Conservation (phyloP, 2,797 vertebrate species). For the Thunnus albacares region DNA sequence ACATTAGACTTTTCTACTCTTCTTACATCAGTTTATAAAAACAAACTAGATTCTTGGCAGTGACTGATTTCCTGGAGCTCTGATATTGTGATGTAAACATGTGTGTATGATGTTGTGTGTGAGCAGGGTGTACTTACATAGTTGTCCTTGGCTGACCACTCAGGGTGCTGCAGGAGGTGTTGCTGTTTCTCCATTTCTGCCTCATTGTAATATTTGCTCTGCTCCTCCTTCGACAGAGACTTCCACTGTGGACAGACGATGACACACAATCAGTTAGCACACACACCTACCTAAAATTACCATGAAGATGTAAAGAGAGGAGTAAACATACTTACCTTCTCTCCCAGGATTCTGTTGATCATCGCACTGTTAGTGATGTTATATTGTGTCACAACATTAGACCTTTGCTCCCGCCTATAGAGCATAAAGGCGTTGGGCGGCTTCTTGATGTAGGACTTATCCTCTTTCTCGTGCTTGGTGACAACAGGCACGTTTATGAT, state of each 20-base stretch:
- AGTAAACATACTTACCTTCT: too few relatives aligned
- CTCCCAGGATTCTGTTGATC: too few relatives aligned
- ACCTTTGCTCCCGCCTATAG: too few relatives aligned
- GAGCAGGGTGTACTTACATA: slow-evolving; percentile 1
- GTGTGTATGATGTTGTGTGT: too few relatives aligned
- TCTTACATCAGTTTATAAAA: too few relatives aligned
- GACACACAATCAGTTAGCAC: not conserved
- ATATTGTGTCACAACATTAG: too few relatives aligned
- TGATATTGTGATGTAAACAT: not conserved
- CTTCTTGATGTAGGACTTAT: too few relatives aligned
- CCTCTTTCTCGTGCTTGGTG: too few relatives aligned
- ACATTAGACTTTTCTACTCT: not conserved
- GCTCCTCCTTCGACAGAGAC: not conserved
- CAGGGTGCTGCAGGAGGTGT: not conserved
- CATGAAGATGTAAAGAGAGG: too few relatives aligned
- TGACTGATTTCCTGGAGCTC: not conserved
- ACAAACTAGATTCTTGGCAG: not conserved
- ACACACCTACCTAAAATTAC: not conserved
- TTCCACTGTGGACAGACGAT: slow-evolving; percentile 21
- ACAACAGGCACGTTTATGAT: too few relatives aligned
- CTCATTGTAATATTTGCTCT: not conserved
- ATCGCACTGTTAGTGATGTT: too few relatives aligned
- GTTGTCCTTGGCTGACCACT: not conserved
- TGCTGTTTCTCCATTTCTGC: not conserved
- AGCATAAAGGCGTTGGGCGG: too few relatives aligned